Conservation (phyloP, 2,888 invertebrate species). For the Seladonia tumulorum region DNA sequence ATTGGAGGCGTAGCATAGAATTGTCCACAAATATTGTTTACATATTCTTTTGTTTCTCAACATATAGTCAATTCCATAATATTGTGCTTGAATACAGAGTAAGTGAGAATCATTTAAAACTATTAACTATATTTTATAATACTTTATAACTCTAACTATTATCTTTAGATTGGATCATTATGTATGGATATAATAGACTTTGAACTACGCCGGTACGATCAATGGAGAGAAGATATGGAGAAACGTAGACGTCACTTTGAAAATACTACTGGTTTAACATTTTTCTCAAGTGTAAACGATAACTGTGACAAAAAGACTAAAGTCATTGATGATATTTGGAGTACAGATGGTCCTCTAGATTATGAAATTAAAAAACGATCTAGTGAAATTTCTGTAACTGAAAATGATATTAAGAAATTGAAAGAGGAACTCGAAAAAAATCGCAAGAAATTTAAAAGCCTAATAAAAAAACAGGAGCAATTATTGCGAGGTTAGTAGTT, state of each 20-base stretch:
- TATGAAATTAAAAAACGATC: slow-evolving; percentile 79
- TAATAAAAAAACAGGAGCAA: slow-evolving; percentile 97
- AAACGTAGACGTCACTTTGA: slow-evolving; percentile 85
- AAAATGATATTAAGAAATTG: slow-evolving; percentile 82
- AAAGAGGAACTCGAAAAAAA: slow-evolving; percentile 92
- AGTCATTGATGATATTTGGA: slow-evolving; percentile 81
- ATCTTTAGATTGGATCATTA: slow-evolving; percentile 93
- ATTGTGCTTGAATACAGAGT: slow-evolving; percentile 98
- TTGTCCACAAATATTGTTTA: slow-evolving; percentile 98
- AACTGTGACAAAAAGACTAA: slow-evolving; percentile 79
- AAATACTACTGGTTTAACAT: slow-evolving; percentile 82
- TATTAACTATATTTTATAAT: background rate
- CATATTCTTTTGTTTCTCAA: slow-evolving; percentile 98
- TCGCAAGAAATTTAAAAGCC: slow-evolving; percentile 90
- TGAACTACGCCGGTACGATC: slow-evolving; percentile 96
- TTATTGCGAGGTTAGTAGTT: slow-evolving; percentile 88
- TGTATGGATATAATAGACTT: slow-evolving; percentile 98
- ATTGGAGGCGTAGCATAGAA: slow-evolving; percentile 98
- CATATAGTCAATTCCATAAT: slow-evolving; percentile 97
- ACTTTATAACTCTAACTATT: slow-evolving; percentile 1
- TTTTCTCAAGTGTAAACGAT: slow-evolving; percentile 77
- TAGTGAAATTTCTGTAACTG: slow-evolving; percentile 73
- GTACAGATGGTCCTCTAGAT: slow-evolving; percentile 79
- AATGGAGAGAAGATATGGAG: slow-evolving; percentile 93
- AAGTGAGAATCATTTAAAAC: slow-evolving; percentile 65